These are phyloP conservation scores for Cinara cedri DNA, from an alignment of 2,888 invertebrate species.

Conservation along the genomic window DNA sequence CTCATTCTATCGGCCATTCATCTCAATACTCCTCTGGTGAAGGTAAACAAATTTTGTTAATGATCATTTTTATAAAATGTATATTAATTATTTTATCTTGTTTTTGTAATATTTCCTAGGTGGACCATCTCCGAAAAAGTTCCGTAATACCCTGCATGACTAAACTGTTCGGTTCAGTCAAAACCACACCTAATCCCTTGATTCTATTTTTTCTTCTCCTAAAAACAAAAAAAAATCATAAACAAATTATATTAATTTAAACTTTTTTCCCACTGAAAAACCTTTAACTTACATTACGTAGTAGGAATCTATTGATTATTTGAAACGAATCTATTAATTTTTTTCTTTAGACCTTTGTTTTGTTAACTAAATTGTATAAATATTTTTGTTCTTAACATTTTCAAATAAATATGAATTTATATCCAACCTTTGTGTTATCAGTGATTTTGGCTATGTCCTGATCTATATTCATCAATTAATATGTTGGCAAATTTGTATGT, in stretches of 20 bases:
- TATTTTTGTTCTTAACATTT: conserved; percentile 40
- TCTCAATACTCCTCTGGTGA: conserved; percentile 53
- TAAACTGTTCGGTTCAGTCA: conserved; percentile 41
- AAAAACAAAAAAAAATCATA: conserved; percentile 1
- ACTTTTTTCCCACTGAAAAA: conserved; percentile 12
- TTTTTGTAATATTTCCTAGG: conserved; percentile 37
- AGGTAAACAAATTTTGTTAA: conserved; percentile 42
- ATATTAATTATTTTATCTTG: neutral
- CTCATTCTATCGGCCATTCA: conserved; percentile 55
- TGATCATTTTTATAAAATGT: neutral
- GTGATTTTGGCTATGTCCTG: conserved; percentile 19
- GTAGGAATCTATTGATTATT: neutral
- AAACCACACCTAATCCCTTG: conserved; percentile 39
- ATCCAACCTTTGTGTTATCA: conserved; percentile 18
- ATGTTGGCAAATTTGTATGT: conserved; percentile 25
- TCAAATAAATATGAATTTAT: conserved; percentile 40
- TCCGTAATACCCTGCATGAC: conserved; percentile 87
- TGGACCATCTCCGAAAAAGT: conserved; percentile 77
- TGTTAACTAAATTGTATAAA: neutral
- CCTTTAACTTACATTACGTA: conserved; percentile 25
- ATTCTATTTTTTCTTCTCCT: neutral
- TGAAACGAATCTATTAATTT: neutral
- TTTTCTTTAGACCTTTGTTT: neutral
- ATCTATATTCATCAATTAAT: conserved; percentile 3
- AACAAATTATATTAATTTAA: neutral